Base-by-base conservation (phyloP, 1,140 invertebrate genomes). In the Amyelois transitella region DNA sequence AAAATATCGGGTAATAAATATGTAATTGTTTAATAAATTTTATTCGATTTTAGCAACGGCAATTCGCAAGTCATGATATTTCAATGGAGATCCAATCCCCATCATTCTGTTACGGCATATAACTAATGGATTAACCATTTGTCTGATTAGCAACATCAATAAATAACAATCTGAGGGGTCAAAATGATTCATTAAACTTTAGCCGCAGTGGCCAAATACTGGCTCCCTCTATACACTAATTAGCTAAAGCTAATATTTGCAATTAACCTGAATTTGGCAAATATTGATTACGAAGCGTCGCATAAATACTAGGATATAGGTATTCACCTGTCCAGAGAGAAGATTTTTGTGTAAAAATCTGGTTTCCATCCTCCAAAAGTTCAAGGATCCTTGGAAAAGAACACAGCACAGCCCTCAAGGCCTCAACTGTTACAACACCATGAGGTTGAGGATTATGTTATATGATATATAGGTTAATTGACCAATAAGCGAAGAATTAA, bases 121-220 rank as follows among this genome's bases (percentile, higher is more conserved):
- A 77, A 64, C 60, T 81, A 86, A 86, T 86, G 81, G 81, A 84
- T 86, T 84, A 84, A 62, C 77, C 79, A 82, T 86, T 86, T 82
- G 77, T 82, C 72, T 84, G 82, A 86, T 86, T 86, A 84, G 74
- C 69, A 72, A 65, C 69, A 77, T 86, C 83, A 82, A 86, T 86
- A 86, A 84, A 84, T 86, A 84, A 86, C 66, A 56, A 66, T 67
- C 62, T 64, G 50, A 62, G 68, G 73, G 75, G 67, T 75, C 76
- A 75, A 65, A n/a, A 72, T 81, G 69, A 69, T 76, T 79, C 75
- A 82, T 82, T 85, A 83, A 85, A 85, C 75, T 81, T 77, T 75
- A 64, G 73, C 72, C 69, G 64, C 44, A 50, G 32, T 38, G 32
- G 32, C 32, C 32, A 38, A 38, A 38, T 38, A 38, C n/a, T 3